A percentile compares a stretch with the other conserved stretches of the same genome.
Conservation (phyloP, 2,888 invertebrate genomes). For the Aleiodes testaceus region DNA sequence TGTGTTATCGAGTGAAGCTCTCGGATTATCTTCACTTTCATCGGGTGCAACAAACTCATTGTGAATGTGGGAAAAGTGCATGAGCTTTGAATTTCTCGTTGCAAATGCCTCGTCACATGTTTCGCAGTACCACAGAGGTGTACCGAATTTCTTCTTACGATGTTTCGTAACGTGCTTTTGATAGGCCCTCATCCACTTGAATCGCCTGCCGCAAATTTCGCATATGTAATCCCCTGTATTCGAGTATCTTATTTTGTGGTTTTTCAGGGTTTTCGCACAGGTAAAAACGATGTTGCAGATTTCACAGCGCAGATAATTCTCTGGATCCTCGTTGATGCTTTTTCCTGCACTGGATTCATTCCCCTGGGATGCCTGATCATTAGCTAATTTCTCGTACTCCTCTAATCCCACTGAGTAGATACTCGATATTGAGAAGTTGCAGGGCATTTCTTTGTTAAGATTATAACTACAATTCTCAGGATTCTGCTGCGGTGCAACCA, state of each 20-base stretch:
- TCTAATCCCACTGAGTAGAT: constrained; percentile 30
- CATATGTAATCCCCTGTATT: constrained; percentile 49
- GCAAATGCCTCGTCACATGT: constrained; percentile 50
- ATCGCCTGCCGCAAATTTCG: constrained; percentile 50
- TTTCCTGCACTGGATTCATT: background rate
- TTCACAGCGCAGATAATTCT: constrained; percentile 15
- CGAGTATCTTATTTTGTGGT: constrained; percentile 44
- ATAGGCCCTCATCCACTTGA: constrained; percentile 29
- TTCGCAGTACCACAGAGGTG: constrained; percentile 37
- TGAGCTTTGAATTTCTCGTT: constrained; percentile 20
- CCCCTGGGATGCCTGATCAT: constrained; percentile 1
- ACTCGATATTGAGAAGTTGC: constrained; percentile 30
- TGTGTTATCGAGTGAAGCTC: background rate
- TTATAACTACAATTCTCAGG: background rate
- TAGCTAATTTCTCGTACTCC: constrained; percentile 31
- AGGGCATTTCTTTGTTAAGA: background rate
- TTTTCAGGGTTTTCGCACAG: constrained; percentile 31
- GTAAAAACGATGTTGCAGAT: constrained; percentile 41
- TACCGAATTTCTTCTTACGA: background rate
- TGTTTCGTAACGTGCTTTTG: constrained; percentile 49
- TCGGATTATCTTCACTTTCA: background rate
- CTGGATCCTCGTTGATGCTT: background rate
- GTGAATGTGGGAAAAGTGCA: constrained; percentile 54
- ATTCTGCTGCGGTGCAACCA: too few species aligned
- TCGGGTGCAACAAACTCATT: background rate